Evolutionary conservation across 2,797 vertebrate species (phyloP).

Genomic region (Zonotrichia albicollis): DNA sequence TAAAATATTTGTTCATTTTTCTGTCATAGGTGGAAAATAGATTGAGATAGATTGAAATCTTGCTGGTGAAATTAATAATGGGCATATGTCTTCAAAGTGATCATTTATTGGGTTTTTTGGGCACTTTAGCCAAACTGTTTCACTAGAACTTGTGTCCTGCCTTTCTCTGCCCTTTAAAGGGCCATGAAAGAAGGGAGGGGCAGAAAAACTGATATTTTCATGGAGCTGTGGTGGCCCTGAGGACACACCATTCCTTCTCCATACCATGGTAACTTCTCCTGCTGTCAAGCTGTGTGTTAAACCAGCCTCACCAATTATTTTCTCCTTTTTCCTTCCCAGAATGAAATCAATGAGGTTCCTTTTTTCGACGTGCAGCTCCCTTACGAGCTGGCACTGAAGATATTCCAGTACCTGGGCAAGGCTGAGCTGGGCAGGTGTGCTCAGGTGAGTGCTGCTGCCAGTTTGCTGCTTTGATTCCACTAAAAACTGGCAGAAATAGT

Average conservation of each 20-base stretch:
- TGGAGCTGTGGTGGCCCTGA: neutral
- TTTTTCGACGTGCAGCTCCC: conserved; percentile 95
- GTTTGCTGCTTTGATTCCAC: neutral
- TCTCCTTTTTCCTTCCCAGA: conserved; percentile 74
- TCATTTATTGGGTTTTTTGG: neutral
- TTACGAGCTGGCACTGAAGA: conserved; percentile 93
- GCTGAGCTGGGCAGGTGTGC: conserved; percentile 90
- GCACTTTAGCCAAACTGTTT: neutral
- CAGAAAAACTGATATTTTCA: neutral
- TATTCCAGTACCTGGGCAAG: conserved; percentile 87
- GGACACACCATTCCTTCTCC: neutral
- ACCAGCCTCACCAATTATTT: neutral
- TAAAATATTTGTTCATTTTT: neutral
- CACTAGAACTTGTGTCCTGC: neutral
- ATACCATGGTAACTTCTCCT: neutral
- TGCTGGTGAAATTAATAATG: neutral
- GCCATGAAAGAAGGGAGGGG: rapidly evolving
- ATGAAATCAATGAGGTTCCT: conserved; percentile 94
- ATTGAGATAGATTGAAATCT: neutral
- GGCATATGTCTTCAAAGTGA: neutral
- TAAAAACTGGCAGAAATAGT: neutral
- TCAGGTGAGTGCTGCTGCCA: conserved; percentile 81
- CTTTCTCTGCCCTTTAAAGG: neutral
- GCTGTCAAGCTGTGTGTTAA: neutral
- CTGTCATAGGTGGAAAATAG: neutral